A percentile compares a stretch with the other conserved stretches of the same genome.
These are phyloP conservation scores for Phenacoccus solenopsis DNA, from an alignment of 1,140 invertebrate species.

Conservation along the genomic window DNA sequence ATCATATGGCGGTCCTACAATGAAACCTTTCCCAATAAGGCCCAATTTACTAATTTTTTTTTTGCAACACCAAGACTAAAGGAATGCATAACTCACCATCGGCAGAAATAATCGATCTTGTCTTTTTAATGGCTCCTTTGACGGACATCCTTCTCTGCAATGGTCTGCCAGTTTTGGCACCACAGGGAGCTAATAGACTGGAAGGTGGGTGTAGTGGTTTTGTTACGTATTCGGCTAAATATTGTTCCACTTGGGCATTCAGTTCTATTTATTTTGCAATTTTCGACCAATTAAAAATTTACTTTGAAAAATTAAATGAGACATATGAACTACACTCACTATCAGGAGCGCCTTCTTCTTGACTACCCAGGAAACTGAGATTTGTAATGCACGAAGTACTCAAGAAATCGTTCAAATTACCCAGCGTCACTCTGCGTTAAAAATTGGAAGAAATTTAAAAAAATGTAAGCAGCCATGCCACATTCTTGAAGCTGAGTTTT, in stretches of 20 bases:
- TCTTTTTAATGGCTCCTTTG: constrained; percentile 74
- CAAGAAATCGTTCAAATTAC: constrained; percentile 80
- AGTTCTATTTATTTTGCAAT: constrained; percentile 39
- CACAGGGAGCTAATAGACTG: constrained; percentile 44
- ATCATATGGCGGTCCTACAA: background rate
- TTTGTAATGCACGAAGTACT: constrained; percentile 93
- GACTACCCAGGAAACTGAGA: constrained; percentile 82
- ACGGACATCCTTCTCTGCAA: constrained; percentile 63
- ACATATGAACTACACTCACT: constrained; percentile 33
- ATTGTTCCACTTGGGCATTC: constrained; percentile 69
- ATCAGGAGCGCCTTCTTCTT: constrained; percentile 80
- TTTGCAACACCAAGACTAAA: background rate
- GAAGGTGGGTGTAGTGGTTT: constrained; percentile 61
- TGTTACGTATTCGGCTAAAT: constrained; percentile 73
- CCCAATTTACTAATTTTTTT: background rate
- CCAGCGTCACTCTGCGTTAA: constrained; percentile 64
- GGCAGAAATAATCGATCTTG: constrained; percentile 57
- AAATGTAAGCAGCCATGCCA: no score
- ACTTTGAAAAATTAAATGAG: constrained; percentile 19
- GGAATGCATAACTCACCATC: constrained; percentile 18
- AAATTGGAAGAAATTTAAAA: no score
- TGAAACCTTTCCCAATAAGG: no score
- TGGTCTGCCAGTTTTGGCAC: constrained; percentile 32
- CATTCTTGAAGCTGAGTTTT: no score
- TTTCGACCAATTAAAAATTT: no score